These are phyloP conservation scores for Pseudolaguvia tuberculata DNA, from an alignment of 2,113 vertebrate species.

Conservation along the genomic window DNA sequence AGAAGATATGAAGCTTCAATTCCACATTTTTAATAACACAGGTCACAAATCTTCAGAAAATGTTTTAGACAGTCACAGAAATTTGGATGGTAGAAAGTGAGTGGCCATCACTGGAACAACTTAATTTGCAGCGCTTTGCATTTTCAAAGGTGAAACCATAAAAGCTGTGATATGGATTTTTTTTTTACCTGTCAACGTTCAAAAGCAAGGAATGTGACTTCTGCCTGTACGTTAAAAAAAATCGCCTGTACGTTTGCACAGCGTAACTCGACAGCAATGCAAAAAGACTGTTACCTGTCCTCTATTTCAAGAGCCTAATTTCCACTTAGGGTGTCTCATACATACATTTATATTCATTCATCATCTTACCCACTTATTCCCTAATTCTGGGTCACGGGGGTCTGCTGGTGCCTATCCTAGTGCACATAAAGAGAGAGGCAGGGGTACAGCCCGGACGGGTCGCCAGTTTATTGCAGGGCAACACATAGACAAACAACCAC, in stretches of 20 bases:
- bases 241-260: conserved; percentile 19
- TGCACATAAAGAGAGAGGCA: too few species aligned
- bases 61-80: conserved; percentile 9
- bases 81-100: conserved; percentile 13
- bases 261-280: background rate
- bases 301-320: background rate
- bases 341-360: background rate
- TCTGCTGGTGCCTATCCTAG: too few species aligned
- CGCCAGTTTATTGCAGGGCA: too few species aligned
- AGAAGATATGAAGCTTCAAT: conserved; percentile 39
- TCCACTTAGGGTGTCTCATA: background rate
- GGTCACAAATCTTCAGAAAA: conserved; percentile 40
- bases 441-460: too few species aligned
- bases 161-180: conserved; percentile 9
- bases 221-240: conserved; percentile 26
- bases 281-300: background rate
- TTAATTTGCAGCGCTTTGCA: conserved; percentile 29
- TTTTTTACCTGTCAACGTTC: conserved; percentile 7
- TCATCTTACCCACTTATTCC: too few species aligned
- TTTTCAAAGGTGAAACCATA: conserved; percentile 22
- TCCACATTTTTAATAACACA: conserved; percentile 42
- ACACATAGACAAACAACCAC: too few species aligned
- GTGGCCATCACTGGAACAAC: conserved; percentile 37
- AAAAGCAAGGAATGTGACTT: conserved; percentile 27
- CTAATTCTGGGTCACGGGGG: too few species aligned